phyloP scores from a whole-genome alignment of 37 sponge, comb jelly and placozoan genomes.

The Aplysina aerophoba region DNA sequence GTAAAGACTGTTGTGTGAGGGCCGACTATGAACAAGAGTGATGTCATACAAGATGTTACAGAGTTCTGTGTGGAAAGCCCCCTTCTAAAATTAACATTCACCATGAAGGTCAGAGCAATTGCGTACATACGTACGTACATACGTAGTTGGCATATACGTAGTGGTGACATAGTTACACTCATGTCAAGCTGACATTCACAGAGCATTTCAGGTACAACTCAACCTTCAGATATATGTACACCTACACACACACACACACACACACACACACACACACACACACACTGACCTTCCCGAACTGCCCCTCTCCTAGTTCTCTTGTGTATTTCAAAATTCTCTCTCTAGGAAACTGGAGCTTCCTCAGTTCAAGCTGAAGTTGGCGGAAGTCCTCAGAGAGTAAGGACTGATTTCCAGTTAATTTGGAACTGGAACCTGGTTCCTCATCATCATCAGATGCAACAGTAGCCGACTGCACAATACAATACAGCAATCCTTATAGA shows the following conservation, averaged over 20 bases:
- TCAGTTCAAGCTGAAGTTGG: conserved; percentile 58
- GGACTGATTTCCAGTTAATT: conserved; percentile 4
- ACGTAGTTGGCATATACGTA: neutral
- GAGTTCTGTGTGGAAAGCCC: too few relatives aligned
- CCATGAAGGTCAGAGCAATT: too few relatives aligned
- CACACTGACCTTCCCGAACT: conserved; percentile 70
- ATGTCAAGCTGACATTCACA: neutral
- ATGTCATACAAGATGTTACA: too few relatives aligned
- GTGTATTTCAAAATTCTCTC: conserved; percentile 51
- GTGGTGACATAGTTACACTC: conserved; percentile 5
- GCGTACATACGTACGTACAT: conserved; percentile 25
- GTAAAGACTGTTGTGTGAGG: too few relatives aligned
- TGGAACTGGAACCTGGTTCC: neutral
- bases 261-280: conserved; percentile 40
- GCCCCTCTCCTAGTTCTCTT: conserved; percentile 71
- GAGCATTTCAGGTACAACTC: too few relatives aligned
- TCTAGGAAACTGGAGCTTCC: conserved; percentile 57
- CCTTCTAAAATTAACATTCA: too few relatives aligned
- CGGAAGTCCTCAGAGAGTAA: conserved; percentile 36
- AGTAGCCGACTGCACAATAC: conserved; percentile 18
- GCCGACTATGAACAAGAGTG: too few relatives aligned
- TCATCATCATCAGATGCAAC: conserved; percentile 25
- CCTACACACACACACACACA: conserved; percentile 55
- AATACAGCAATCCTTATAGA: neutral
- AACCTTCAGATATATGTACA: conserved; percentile 54